These are phyloP conservation scores for Danaus melanippus DNA, from an alignment of 1,140 invertebrate genomes.

Conservation along the genomic window DNA sequence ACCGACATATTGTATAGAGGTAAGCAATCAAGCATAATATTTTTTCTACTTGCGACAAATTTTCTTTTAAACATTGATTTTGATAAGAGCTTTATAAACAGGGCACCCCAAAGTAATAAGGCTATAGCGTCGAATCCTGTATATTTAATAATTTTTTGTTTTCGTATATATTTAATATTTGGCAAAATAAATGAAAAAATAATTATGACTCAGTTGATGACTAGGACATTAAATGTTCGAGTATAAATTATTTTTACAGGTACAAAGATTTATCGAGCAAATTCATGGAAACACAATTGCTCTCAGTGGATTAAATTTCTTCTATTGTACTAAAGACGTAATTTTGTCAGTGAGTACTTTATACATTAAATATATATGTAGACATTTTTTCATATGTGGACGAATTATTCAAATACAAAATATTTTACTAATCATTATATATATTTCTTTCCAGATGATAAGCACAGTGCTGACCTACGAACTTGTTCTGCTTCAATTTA, in stretches of 20 bases:
- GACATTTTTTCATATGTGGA: background rate
- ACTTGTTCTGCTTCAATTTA: constrained; percentile 43
- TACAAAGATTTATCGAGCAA: constrained; percentile 75
- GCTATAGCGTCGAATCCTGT: no score
- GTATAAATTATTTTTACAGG: constrained; percentile 47
- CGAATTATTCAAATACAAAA: background rate
- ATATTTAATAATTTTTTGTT: no score
- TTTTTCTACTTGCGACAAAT: no score
- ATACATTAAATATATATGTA: constrained; percentile 4
- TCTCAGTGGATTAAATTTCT: constrained; percentile 77
- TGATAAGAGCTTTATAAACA: no score
- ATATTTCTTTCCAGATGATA: constrained; percentile 36
- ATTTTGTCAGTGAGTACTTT: constrained; percentile 72
- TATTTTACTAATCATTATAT: no score
- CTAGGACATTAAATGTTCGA: background rate
- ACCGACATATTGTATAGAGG: constrained; percentile 75
- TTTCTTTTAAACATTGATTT: no score
- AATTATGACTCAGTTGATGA: no score
- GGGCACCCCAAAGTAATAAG: no score
- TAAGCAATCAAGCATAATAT: constrained; percentile 27
- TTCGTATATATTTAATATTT: no score
- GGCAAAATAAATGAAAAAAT: no score
- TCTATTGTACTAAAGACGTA: constrained; percentile 73
- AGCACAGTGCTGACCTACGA: constrained; percentile 51
- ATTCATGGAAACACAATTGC: constrained; percentile 73